phyloP scores from a whole-genome alignment of 2,113 vertebrate genomes.

The Malaclemys terrapin region DNA sequence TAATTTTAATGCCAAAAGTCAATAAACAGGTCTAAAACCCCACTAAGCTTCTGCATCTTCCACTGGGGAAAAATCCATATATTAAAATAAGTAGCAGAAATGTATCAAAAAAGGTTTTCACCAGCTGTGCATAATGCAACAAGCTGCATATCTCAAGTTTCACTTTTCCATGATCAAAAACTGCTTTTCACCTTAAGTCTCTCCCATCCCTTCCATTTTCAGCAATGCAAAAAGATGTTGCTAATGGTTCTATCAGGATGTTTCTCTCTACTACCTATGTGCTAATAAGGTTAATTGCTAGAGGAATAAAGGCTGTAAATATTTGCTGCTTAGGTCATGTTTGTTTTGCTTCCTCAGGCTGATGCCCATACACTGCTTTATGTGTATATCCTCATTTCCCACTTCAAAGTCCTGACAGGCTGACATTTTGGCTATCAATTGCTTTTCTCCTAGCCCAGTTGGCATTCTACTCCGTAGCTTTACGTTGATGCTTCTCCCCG shows the following conservation, averaged over 20 bases:
- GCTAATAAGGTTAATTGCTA: neutral
- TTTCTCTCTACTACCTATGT: neutral
- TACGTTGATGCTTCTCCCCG: neutral
- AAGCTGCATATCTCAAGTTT: neutral
- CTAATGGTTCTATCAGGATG: neutral
- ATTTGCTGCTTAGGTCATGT: neutral
- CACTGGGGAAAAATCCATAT: neutral
- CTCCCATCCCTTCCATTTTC: neutral
- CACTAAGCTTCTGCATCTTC: neutral
- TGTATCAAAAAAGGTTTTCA: neutral
- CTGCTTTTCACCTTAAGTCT: neutral
- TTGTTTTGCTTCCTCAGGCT: neutral
- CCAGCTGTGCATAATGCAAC: neutral
- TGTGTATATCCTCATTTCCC: neutral
- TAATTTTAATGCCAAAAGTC: neutral
- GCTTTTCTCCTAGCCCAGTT: neutral
- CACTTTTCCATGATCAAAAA: neutral
- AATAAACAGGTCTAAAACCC: neutral
- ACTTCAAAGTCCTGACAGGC: neutral
- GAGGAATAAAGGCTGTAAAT: neutral
- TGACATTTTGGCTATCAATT: neutral
- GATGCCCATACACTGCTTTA: neutral
- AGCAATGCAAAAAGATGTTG: neutral
- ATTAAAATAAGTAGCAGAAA: neutral
- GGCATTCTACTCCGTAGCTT: neutral